Percentiles rank a stretch among this genome's conserved stretches.
Evolutionary conservation across 2,888 invertebrate genomes (phyloP).

Genomic region (Biston betularia): DNA sequence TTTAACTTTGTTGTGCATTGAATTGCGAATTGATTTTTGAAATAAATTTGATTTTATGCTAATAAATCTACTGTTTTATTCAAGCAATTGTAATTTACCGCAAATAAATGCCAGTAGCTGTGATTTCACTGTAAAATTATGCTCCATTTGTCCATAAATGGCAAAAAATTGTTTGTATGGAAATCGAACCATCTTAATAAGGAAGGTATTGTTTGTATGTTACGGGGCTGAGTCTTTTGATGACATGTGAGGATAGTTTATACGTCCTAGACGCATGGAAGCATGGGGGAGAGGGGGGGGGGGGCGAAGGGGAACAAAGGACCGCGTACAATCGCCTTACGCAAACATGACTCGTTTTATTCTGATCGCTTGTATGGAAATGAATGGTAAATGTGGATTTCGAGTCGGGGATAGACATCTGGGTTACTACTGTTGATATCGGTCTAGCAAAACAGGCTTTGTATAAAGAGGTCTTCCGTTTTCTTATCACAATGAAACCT

Average conservation of each 20-base stretch:
- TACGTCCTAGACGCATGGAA: not conserved
- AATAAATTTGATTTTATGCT: too few relatives aligned
- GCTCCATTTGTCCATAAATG: too few relatives aligned
- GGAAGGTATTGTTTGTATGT: too few relatives aligned
- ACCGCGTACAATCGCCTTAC: conserved; percentile 46
- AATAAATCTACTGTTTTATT: too few relatives aligned
- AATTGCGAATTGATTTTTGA: too few relatives aligned
- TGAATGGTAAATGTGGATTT: conserved; percentile 17
- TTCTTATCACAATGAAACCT: not conserved
- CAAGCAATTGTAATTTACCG: too few relatives aligned
- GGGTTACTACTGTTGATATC: conserved; percentile 9
- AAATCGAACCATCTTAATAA: too few relatives aligned
- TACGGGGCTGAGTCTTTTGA: too few relatives aligned
- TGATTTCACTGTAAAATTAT: too few relatives aligned
- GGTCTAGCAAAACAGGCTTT: not conserved
- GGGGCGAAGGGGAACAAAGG: conserved; percentile 23
- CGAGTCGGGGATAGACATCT: conserved; percentile 1
- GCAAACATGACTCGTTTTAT: conserved; percentile 48
- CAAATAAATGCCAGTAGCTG: too few relatives aligned
- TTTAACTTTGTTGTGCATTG: too few relatives aligned
- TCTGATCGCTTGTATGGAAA: conserved; percentile 26
- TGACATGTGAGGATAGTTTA: not conserved
- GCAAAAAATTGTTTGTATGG: too few relatives aligned
- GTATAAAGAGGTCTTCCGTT: not conserved
- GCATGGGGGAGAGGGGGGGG: conserved; percentile 1